Percentiles rank a stretch among this genome's conserved stretches.
phyloP scores from a whole-genome alignment of 2,888 invertebrate species.

The Gortyna flavago region DNA sequence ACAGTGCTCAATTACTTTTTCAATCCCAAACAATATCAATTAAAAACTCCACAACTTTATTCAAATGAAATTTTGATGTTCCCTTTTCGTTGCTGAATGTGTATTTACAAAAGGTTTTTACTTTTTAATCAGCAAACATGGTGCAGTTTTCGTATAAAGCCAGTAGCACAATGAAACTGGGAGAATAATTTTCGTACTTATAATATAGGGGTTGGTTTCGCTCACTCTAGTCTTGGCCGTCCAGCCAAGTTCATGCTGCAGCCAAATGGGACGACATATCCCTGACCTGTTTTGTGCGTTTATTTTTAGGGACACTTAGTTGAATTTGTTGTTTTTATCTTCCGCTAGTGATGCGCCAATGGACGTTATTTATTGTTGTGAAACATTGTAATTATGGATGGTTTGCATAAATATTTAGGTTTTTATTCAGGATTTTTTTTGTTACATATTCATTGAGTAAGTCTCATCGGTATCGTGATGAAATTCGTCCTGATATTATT shows the following conservation, averaged over 20 bases:
- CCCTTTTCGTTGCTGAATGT: constrained; percentile 47
- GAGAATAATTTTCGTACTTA: constrained; percentile 70
- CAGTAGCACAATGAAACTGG: constrained; percentile 67
- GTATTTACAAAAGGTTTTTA: constrained; percentile 68
- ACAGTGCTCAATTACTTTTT: constrained; percentile 47
- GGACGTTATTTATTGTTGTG: constrained; percentile 51
- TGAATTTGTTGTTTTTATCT: constrained; percentile 65
- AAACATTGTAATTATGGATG: constrained; percentile 43
- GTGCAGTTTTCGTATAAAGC: constrained; percentile 63
- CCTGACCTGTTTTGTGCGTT: constrained; percentile 76
- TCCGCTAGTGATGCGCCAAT: constrained; percentile 53
- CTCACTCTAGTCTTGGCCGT: constrained; percentile 68
- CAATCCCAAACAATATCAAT: constrained; percentile 50
- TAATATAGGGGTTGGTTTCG: constrained; percentile 61
- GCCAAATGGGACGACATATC: constrained; percentile 80
- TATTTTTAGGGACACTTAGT: constrained; percentile 67
- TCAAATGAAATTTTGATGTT: constrained; percentile 54
- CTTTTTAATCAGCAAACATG: constrained; percentile 71
- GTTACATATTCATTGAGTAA: not conserved
- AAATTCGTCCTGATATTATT: not conserved
- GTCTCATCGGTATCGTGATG: not conserved
- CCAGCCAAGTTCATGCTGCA: constrained; percentile 74
- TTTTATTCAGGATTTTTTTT: not conserved
- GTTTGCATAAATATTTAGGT: not conserved
- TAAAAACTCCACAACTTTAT: constrained; percentile 48